Evolutionary conservation across 1,140 invertebrate genomes (phyloP).

Genomic region (Aphis craccivora): DNA sequence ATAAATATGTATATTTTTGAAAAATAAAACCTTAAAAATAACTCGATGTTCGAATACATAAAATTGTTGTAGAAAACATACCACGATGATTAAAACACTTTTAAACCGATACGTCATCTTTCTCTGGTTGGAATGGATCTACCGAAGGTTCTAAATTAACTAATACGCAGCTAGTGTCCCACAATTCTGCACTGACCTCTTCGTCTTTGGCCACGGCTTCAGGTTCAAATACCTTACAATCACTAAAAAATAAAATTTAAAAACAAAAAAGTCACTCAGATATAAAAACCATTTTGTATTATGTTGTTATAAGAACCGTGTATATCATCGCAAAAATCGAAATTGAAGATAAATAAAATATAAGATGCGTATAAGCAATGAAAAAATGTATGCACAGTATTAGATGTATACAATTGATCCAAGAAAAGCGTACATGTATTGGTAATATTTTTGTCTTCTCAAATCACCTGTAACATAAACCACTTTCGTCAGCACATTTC

Average conservation of each 20-base stretch:
- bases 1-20: neutral
- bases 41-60: neutral
- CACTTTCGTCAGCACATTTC: conserved; percentile 70
- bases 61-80: neutral
- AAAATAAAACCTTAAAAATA: neutral
- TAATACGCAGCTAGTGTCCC: conserved; percentile 73
- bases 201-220: conserved; percentile 66
- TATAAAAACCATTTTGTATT: neutral
- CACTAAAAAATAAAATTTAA: conserved; percentile 65
- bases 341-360: neutral
- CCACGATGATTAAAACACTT: neutral
- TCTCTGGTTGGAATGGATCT: conserved; percentile 41
- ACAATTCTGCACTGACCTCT: conserved; percentile 72
- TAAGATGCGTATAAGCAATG: neutral
- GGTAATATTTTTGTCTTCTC: neutral
- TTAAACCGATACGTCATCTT: neutral
- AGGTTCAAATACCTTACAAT: conserved; percentile 67
- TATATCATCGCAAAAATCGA: neutral
- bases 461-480: conserved; percentile 68
- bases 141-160: conserved; percentile 62
- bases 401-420: neutral
- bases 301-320: neutral
- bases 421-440: neutral
- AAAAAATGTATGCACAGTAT: neutral
- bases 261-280: neutral